Conservation (phyloP, 1,140 invertebrate genomes). For the Euwallacea fornicatus region DNA sequence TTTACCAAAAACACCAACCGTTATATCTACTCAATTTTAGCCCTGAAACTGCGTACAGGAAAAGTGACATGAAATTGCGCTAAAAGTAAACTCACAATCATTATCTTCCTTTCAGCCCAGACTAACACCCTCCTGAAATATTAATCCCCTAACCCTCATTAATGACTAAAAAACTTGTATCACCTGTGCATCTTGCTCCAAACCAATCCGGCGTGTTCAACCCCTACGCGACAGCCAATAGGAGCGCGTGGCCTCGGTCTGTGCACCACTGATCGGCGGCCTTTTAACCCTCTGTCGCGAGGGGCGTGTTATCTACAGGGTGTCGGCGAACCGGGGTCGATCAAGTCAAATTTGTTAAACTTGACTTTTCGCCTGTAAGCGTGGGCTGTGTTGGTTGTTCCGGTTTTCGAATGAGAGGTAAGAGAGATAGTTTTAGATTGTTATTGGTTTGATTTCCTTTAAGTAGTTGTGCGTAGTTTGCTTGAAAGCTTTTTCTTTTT, state of each 20-base stretch:
- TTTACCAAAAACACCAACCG: too few relatives aligned
- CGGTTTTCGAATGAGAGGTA: too few relatives aligned
- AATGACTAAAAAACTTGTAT: constrained; percentile 44
- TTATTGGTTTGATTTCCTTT: too few relatives aligned
- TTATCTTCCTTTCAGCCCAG: background rate
- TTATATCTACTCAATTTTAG: too few relatives aligned
- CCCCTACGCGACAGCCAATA: constrained; percentile 44
- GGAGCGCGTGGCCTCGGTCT: constrained; percentile 31
- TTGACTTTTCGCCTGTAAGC: constrained; percentile 10
- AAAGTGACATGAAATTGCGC: too few relatives aligned
- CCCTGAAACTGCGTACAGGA: too few relatives aligned
- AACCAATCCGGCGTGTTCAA: constrained; percentile 41
- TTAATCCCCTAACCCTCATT: constrained; percentile 12
- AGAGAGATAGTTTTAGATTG: too few relatives aligned
- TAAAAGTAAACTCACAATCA: too few relatives aligned
- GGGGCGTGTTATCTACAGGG: constrained; percentile 34
- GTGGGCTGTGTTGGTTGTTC: background rate
- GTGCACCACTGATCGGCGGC: constrained; percentile 47
- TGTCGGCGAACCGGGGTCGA: constrained; percentile 3
- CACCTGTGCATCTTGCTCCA: constrained; percentile 41
- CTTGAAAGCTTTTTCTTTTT: too few relatives aligned
- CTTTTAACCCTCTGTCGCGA: constrained; percentile 48
- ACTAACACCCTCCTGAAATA: constrained; percentile 15
- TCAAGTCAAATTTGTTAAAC: constrained; percentile 7
- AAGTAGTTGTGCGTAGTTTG: too few relatives aligned